Conservation (phyloP, 2,113 vertebrate genomes). For the Oxyruncus cristatus region DNA sequence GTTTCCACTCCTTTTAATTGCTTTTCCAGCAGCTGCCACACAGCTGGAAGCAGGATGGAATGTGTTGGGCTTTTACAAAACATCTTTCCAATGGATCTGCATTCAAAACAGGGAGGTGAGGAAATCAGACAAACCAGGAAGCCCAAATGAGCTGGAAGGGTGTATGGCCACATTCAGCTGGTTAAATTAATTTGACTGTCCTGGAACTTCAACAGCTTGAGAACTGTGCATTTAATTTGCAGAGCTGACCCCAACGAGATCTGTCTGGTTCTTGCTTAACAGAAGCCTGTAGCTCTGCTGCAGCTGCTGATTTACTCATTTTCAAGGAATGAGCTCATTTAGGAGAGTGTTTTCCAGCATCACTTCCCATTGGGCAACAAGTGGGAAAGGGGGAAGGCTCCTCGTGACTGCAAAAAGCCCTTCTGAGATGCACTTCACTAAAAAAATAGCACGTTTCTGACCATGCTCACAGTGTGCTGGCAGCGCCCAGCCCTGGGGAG, state of each 20-base stretch:
- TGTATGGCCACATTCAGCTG: rapidly evolving
- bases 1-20: neutral
- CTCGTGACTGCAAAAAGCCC: rapidly evolving
- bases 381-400: neutral
- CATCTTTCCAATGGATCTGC: neutral
- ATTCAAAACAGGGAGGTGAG: neutral
- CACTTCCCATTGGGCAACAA: neutral
- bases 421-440: rapidly evolving
- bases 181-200: neutral
- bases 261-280: neutral
- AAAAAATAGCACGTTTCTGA: rapidly evolving
- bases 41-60: neutral
- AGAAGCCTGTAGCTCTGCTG: neutral
- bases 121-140: neutral
- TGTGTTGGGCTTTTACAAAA: neutral
- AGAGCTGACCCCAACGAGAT: neutral
- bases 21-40: constrained; percentile 19
- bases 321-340: constrained; percentile 1
- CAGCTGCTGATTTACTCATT: constrained; percentile 36
- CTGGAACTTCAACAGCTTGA: neutral
- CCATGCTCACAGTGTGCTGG: rapidly evolving
- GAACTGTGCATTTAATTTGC: neutral
- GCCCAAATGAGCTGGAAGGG: neutral
- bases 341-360: neutral
- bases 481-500: rapidly evolving